Evolutionary conservation across 2,797 vertebrate species (phyloP).

Genomic region (Rhincodon typus): DNA sequence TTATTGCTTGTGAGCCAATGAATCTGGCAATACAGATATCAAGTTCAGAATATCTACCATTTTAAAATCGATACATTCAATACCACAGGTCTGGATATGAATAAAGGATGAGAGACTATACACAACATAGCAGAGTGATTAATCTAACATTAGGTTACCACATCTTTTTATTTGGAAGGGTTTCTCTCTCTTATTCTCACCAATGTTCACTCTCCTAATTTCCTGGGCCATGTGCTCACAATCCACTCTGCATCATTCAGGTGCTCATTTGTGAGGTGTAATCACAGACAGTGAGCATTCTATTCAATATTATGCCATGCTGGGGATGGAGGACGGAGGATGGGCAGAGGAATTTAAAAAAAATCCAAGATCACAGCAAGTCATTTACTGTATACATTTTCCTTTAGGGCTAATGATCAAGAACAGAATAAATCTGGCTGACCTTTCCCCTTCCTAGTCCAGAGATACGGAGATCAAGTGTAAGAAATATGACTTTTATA

Average conservation of each 20-base stretch:
- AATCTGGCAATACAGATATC: not conserved
- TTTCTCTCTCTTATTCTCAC: not conserved
- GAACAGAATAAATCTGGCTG: not conserved
- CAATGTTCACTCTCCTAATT: not conserved
- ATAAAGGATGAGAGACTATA: not conserved
- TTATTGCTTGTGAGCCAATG: not conserved
- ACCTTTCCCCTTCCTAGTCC: not conserved
- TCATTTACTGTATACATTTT: not conserved
- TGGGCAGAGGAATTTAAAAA: not conserved
- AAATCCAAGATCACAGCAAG: not conserved
- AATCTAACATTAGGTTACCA: not conserved
- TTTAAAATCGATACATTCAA: not conserved
- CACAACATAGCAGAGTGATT: not conserved
- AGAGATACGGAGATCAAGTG: not conserved
- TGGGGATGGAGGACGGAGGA: not conserved
- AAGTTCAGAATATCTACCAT: not conserved
- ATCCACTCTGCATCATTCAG: no score
- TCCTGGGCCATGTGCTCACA: not conserved
- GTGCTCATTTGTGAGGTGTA: not conserved
- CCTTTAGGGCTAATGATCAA: not conserved
- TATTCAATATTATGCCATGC: not conserved
- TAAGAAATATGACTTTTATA: not conserved
- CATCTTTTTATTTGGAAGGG: not conserved
- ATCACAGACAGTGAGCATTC: not conserved
- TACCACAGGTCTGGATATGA: not conserved